Conservation (phyloP, 2,888 invertebrate species). For the Notodonta ziczac region DNA sequence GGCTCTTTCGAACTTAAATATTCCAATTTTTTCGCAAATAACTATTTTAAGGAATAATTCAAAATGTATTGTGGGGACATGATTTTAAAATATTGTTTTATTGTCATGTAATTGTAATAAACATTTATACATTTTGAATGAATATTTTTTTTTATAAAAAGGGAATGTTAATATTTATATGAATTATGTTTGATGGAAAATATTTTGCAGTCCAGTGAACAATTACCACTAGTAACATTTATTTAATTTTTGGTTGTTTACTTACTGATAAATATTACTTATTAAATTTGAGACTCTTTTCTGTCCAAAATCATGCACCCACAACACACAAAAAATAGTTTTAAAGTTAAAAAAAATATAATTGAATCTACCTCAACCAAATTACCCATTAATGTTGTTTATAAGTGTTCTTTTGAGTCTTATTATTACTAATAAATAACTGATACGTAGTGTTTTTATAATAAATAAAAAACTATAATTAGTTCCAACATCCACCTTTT, state of each 20-base stretch:
- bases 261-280: too few species aligned
- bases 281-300: neutral
- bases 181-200: too few species aligned
- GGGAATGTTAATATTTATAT: too few species aligned
- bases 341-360: constrained; percentile 59
- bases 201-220: too few species aligned
- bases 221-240: too few species aligned
- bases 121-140: too few species aligned
- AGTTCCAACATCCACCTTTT: constrained; percentile 77
- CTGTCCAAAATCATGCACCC: constrained; percentile 39
- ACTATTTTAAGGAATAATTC: constrained; percentile 51
- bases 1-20: constrained; percentile 43
- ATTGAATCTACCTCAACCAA: constrained; percentile 83
- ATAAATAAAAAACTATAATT: constrained; percentile 64
- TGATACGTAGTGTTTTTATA: constrained; percentile 78
- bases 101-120: too few species aligned
- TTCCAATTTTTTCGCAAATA: constrained; percentile 46
- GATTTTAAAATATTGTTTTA: constrained; percentile 8
- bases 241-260: too few species aligned
- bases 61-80: constrained; percentile 58
- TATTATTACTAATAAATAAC: constrained; percentile 77
- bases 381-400: constrained; percentile 81
- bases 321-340: constrained; percentile 55
- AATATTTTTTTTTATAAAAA: too few species aligned
- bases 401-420: constrained; percentile 82